Conservation (phyloP, 2,113 vertebrate species). For the Tachycineta bicolor region DNA sequence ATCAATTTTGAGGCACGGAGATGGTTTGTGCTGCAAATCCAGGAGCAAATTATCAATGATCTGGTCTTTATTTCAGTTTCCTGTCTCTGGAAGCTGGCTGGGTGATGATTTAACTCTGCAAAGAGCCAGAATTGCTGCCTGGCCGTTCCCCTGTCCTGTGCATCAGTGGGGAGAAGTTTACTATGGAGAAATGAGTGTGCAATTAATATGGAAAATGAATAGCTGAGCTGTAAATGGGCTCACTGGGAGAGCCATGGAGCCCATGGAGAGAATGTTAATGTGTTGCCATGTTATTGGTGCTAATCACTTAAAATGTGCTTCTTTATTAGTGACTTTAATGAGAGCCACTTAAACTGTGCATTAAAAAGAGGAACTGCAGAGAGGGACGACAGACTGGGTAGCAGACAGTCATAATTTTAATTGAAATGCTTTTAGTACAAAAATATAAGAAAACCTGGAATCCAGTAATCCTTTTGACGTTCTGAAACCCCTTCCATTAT, state of each 20-base stretch:
- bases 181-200: not conserved
- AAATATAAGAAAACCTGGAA: conserved; percentile 41
- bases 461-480: conserved; percentile 20
- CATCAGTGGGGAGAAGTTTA: not conserved
- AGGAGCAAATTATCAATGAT: not conserved
- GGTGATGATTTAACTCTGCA: not conserved
- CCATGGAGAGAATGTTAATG: conserved; percentile 66
- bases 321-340: conserved; percentile 79
- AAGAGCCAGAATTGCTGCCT: not conserved
- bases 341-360: conserved; percentile 77
- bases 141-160: not conserved
- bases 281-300: conserved; percentile 70
- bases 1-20: not conserved
- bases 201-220: conserved; percentile 72
- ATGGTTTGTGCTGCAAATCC: not conserved
- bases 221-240: conserved; percentile 62
- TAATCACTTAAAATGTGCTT: conserved; percentile 75
- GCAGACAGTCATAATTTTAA: conserved; percentile 72
- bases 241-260: conserved; percentile 54
- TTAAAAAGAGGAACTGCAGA: conserved; percentile 73
- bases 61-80: not conserved
- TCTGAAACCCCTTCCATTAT: conserved; percentile 1
- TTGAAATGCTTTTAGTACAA: conserved; percentile 70
- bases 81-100: not conserved
- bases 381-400: conserved; percentile 45